These are phyloP conservation scores for Stenurella melanura DNA, from an alignment of 2,888 invertebrate genomes.

Conservation along the genomic window DNA sequence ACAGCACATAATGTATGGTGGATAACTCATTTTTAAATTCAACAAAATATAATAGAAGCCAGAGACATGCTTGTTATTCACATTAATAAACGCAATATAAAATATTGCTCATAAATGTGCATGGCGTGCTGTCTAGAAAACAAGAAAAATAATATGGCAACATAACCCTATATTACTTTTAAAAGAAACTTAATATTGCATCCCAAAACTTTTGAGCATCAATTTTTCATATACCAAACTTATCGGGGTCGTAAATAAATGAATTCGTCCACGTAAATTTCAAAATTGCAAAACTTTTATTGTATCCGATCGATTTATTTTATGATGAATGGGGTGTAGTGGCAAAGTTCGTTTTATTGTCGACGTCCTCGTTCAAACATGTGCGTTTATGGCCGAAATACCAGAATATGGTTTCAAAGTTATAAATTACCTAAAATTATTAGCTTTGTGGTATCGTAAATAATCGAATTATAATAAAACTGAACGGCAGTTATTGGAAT, in stretches of 20 bases:
- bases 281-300: conserved; percentile 28
- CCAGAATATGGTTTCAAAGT: background rate
- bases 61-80: background rate
- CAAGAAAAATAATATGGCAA: conserved; percentile 21
- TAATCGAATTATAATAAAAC: background rate
- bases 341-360: conserved; percentile 12
- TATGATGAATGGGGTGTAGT: conserved; percentile 14
- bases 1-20: background rate
- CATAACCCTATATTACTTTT: conserved; percentile 25
- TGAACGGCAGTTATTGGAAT: background rate
- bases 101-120: conserved; percentile 12
- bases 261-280: conserved; percentile 24
- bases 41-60: background rate
- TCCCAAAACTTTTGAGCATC: conserved; percentile 32
- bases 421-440: conserved; percentile 10
- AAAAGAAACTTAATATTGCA: conserved; percentile 31
- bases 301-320: conserved; percentile 16
- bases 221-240: conserved; percentile 33
- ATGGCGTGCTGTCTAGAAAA: conserved; percentile 8
- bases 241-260: conserved; percentile 21
- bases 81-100: conserved; percentile 11
- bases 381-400: background rate
- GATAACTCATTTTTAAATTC: background rate
- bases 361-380: background rate
- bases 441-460: background rate